Conservation (phyloP, 2,113 vertebrate species). For the Macquaria ambigua region DNA sequence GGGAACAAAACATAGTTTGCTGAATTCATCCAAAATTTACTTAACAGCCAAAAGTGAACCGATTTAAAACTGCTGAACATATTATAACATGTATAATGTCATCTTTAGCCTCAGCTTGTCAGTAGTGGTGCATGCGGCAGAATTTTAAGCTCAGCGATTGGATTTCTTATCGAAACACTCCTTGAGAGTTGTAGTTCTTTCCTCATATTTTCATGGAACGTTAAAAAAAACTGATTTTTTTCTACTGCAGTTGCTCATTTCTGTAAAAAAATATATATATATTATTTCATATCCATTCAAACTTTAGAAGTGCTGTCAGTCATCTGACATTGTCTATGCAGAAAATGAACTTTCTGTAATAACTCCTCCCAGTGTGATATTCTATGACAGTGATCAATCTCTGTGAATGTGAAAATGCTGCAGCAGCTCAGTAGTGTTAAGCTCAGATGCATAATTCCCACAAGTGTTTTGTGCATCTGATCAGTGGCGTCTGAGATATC, state of each 20-base stretch:
- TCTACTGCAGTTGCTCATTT: background rate
- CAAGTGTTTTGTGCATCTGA: conserved; percentile 34
- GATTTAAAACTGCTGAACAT: background rate
- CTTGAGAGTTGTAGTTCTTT: background rate
- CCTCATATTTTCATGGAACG: background rate
- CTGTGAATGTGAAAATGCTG: conserved; percentile 18
- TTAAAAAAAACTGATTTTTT: background rate
- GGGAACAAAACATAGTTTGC: background rate
- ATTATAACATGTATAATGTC: background rate
- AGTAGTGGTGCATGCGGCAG: background rate
- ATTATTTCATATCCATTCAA: too few relatives aligned
- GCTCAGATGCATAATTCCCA: conserved; percentile 26
- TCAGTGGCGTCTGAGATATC: conserved; percentile 33
- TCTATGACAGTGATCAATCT: background rate
- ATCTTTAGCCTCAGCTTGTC: background rate
- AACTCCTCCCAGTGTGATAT: background rate
- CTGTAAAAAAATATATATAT: too few relatives aligned
- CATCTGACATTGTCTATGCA: background rate
- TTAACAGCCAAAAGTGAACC: background rate
- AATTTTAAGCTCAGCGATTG: background rate
- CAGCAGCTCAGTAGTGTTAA: conserved; percentile 8
- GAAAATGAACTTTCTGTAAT: background rate
- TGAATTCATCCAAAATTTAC: background rate
- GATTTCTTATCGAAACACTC: background rate
- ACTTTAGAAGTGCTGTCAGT: background rate